Base-by-base conservation (phyloP, 2,888 invertebrate species). In the Mythimna lalbum region DNA sequence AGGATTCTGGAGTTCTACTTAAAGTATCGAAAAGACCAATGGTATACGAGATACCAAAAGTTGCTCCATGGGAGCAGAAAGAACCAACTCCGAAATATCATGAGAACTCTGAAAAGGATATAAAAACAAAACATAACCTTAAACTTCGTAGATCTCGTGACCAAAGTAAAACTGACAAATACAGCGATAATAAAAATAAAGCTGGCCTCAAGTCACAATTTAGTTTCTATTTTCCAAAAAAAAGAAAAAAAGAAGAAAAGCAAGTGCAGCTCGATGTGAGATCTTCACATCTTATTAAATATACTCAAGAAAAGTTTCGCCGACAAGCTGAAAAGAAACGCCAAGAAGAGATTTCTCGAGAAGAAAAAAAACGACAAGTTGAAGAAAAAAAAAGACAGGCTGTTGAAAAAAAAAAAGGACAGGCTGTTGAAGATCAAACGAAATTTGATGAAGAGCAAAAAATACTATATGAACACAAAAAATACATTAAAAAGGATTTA, bases 241-340 rank as follows among this genome's bases (percentile, higher is more conserved):
- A 69, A 14, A 75, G 27, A 57, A 56, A 49, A 61, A 62, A 70
- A 31, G 62, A 75, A 53, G 76, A 27, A 53, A 27, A 69, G 21
- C 69, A 49, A 19, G 2, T 70, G 43, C 71, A 71, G 68, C 63
- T 65, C 7, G 53, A 66, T 59, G 82, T 86, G 70, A 91, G 87
- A 80, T 94, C 94, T 12, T 87, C 90, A 19, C 90, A 92, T 78
- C 82, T 94, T 55, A 90, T 93, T 59, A 88, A 84, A 85, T 84
- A 90, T 60, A 90, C 88, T 5, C 83, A 87, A 83, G 87, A 91
- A 71, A 90, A 59, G 39, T 19, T 76, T 2, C 59, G 33, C 12
- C 33, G n/a, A 52, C 43, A 63, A 64, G 52, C 47, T 47, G 63
- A 69, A 74, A 65, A 56, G 5, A 43, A 68, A 69, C 31, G 1